Conservation (phyloP, 2,888 invertebrate species). For the Coronaproctus castanopsis region DNA sequence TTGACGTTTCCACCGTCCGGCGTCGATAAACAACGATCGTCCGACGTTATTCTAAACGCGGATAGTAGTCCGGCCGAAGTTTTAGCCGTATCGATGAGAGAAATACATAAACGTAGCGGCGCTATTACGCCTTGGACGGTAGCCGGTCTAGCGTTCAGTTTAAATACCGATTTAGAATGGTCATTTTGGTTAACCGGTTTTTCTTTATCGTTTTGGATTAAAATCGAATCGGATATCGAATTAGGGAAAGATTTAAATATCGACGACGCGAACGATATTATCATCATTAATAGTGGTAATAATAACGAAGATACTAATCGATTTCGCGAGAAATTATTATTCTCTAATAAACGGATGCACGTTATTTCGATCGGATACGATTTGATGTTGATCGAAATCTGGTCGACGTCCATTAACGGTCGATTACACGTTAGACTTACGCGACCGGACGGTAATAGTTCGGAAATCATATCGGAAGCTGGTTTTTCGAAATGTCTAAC, state of each 20-base stretch:
- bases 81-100: slow-evolving; percentile 13
- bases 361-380: slow-evolving; percentile 41
- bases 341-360: no score
- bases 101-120: slow-evolving; percentile 14
- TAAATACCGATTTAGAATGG: slow-evolving; percentile 33
- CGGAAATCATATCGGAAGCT: slow-evolving; percentile 33
- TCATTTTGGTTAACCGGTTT: slow-evolving; percentile 42
- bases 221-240: slow-evolving; percentile 13
- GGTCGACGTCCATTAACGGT: slow-evolving; percentile 26
- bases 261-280: neutral
- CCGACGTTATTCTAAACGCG: neutral
- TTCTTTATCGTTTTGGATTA: slow-evolving; percentile 35
- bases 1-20: neutral
- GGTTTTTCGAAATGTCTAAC: slow-evolving; percentile 30
- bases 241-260: neutral
- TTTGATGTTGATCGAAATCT: slow-evolving; percentile 38
- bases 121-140: slow-evolving; percentile 19
- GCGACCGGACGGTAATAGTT: slow-evolving; percentile 32
- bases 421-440: slow-evolving; percentile 27
- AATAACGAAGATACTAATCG: neutral
- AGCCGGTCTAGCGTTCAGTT: slow-evolving; percentile 25
- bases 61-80: slow-evolving; percentile 15
- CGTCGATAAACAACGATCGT: neutral
- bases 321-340: slow-evolving; percentile 16
- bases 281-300: no score